These are phyloP conservation scores for Origma solitaria DNA, from an alignment of 2,113 vertebrate genomes.

Conservation along the genomic window DNA sequence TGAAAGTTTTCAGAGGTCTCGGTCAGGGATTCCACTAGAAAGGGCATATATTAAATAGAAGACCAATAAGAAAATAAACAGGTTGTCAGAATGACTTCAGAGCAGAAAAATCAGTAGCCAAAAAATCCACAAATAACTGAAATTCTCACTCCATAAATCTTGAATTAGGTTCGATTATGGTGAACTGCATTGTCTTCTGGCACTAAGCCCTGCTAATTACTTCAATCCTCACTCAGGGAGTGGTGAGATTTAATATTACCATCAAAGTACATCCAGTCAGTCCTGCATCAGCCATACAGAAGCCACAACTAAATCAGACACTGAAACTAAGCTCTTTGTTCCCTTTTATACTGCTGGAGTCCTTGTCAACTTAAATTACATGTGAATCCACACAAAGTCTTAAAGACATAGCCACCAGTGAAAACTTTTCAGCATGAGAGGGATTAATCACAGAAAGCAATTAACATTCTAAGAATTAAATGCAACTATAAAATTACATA, in stretches of 20 bases:
- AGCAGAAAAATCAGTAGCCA: background rate
- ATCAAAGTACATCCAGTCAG: slow-evolving; percentile 19
- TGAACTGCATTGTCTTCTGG: slow-evolving; percentile 3
- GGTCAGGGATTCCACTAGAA: background rate
- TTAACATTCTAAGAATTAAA: background rate
- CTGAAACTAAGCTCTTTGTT: slow-evolving; percentile 31
- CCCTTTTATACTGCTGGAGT: background rate
- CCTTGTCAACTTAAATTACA: slow-evolving; percentile 40
- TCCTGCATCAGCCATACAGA: background rate
- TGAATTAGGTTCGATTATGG: background rate
- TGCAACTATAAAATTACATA: background rate
- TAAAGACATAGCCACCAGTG: background rate
- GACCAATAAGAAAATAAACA: background rate
- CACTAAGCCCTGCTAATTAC: slow-evolving; percentile 26
- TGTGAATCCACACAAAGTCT: slow-evolving; percentile 11
- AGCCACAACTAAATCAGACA: slow-evolving; percentile 37
- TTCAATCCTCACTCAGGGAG: slow-evolving; percentile 37
- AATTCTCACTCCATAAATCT: slow-evolving; percentile 28
- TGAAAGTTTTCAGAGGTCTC: background rate
- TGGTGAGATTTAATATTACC: slow-evolving; percentile 21
- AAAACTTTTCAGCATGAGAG: background rate
- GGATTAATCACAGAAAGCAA: slow-evolving; percentile 25
- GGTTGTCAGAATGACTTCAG: background rate
- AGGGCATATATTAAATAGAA: background rate
- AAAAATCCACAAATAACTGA: slow-evolving; percentile 7